phyloP scores from a whole-genome alignment of 2,113 vertebrate species.

The Girardinichthys multiradiatus region DNA sequence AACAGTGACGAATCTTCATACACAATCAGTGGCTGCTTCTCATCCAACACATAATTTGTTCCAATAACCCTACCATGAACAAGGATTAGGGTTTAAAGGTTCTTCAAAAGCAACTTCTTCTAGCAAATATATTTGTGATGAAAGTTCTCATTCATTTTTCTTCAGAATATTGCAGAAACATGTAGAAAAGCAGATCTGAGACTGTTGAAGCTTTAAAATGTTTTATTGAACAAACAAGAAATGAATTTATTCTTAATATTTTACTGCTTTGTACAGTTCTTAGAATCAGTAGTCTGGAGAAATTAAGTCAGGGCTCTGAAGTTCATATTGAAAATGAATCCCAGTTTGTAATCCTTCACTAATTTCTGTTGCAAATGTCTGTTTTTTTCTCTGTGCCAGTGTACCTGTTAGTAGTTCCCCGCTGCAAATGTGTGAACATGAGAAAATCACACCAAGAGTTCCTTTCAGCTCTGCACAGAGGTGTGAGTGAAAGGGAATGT shows the following conservation, averaged over 20 bases:
- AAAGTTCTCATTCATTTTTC: too few relatives aligned
- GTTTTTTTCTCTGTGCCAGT: slow-evolving; percentile 36
- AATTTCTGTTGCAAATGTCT: slow-evolving; percentile 64
- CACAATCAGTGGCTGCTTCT: too few relatives aligned
- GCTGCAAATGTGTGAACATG: slow-evolving; percentile 16
- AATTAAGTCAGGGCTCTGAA: slow-evolving; percentile 14
- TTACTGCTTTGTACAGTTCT: not conserved
- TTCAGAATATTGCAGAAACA: not conserved
- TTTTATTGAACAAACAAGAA: too few relatives aligned
- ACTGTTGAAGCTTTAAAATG: too few relatives aligned
- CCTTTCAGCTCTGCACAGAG: slow-evolving; percentile 23
- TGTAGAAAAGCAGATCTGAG: not conserved
- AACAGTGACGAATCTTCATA: too few relatives aligned
- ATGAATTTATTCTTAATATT: slow-evolving; percentile 1
- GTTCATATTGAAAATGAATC: slow-evolving; percentile 23
- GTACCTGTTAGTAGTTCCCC: slow-evolving; percentile 44
- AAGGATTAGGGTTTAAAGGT: too few relatives aligned
- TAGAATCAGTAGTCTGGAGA: slow-evolving; percentile 26
- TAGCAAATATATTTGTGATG: too few relatives aligned
- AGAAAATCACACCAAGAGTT: slow-evolving; percentile 39
- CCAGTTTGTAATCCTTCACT: slow-evolving; percentile 58
- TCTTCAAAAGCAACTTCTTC: too few relatives aligned
- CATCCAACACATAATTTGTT: too few relatives aligned
- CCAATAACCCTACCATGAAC: too few relatives aligned
- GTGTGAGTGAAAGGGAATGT: slow-evolving; percentile 52